Percentiles rank a stretch among this genome's conserved stretches.
Conservation (phyloP, 1,140 invertebrate species). For the Arctopsyche grandis region DNA sequence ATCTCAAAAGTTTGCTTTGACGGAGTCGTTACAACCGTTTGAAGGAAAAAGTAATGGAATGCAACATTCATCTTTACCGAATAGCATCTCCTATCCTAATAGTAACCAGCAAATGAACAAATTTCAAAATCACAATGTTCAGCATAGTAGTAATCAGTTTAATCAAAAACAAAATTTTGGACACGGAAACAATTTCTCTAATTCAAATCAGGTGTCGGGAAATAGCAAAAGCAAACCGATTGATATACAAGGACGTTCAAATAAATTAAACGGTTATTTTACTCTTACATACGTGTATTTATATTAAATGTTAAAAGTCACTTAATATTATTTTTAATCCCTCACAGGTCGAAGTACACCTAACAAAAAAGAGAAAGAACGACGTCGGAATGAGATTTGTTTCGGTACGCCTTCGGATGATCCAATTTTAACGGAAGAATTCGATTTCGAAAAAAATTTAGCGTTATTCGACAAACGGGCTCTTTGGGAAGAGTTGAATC, state of each 20-base stretch:
- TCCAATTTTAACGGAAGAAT: slow-evolving; percentile 74
- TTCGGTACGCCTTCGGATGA: slow-evolving; percentile 67
- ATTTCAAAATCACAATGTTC: slow-evolving; percentile 37
- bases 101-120: slow-evolving; percentile 23
- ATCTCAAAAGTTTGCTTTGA: slow-evolving; percentile 47
- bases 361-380: slow-evolving; percentile 63
- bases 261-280: slow-evolving; percentile 45
- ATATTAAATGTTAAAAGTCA: background rate
- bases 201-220: slow-evolving; percentile 22
- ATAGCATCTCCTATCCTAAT: background rate
- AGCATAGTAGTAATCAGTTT: slow-evolving; percentile 34
- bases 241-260: slow-evolving; percentile 48
- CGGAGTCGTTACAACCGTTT: slow-evolving; percentile 30
- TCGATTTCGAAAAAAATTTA: slow-evolving; percentile 94
- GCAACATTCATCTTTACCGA: slow-evolving; percentile 8
- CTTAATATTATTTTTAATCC: slow-evolving; percentile 28
- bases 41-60: slow-evolving; percentile 17
- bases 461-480: slow-evolving; percentile 90
- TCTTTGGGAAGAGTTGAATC: slow-evolving; percentile 78
- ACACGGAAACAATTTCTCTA: slow-evolving; percentile 37
- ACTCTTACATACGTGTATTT: too few species aligned
- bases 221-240: slow-evolving; percentile 50
- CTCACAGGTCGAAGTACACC: slow-evolving; percentile 55
- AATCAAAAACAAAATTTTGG: slow-evolving; percentile 46
- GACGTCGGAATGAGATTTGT: slow-evolving; percentile 65